phyloP scores from a whole-genome alignment of 2,113 vertebrate species.

The Amblyopsis rosae region DNA sequence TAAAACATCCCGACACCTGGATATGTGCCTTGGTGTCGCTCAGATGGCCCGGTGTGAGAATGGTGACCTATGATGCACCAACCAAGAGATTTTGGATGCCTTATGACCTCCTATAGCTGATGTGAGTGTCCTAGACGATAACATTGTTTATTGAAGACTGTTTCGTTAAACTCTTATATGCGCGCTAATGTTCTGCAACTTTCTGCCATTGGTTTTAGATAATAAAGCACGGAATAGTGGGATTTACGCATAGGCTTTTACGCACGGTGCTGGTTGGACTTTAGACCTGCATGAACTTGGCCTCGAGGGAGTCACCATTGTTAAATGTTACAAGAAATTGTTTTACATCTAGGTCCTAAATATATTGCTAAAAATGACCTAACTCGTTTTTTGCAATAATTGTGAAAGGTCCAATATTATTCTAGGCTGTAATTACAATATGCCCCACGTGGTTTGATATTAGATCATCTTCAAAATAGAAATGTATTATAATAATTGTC shows the following conservation, averaged over 20 bases:
- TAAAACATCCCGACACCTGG: conserved; percentile 36
- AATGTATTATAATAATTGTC: too few relatives aligned
- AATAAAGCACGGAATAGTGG: conserved; percentile 34
- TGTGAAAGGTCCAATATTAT: too few relatives aligned
- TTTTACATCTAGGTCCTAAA: not conserved
- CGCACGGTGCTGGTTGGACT: conserved; percentile 33
- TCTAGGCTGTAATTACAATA: too few relatives aligned
- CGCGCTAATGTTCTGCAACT: conserved; percentile 5
- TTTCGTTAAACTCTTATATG: not conserved
- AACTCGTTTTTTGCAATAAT: too few relatives aligned
- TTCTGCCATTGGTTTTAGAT: not conserved
- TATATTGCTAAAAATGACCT: too few relatives aligned
- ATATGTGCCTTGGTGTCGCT: conserved; percentile 39
- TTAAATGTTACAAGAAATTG: not conserved
- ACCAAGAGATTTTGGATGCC: conserved; percentile 14
- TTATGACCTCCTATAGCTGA: conserved; percentile 54
- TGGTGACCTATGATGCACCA: conserved; percentile 29
- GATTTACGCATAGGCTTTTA: conserved; percentile 41
- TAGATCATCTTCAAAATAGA: too few relatives aligned
- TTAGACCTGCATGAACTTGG: not conserved
- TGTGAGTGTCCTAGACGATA: conserved; percentile 43
- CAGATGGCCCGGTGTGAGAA: conserved; percentile 21
- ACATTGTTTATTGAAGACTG: too few relatives aligned
- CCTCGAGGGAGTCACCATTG: not conserved
- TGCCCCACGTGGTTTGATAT: too few relatives aligned